A percentile compares a stretch with the other conserved stretches of the same genome.
Conservation (phyloP, 2,113 vertebrate species). For the Tauraco erythrolophus region DNA sequence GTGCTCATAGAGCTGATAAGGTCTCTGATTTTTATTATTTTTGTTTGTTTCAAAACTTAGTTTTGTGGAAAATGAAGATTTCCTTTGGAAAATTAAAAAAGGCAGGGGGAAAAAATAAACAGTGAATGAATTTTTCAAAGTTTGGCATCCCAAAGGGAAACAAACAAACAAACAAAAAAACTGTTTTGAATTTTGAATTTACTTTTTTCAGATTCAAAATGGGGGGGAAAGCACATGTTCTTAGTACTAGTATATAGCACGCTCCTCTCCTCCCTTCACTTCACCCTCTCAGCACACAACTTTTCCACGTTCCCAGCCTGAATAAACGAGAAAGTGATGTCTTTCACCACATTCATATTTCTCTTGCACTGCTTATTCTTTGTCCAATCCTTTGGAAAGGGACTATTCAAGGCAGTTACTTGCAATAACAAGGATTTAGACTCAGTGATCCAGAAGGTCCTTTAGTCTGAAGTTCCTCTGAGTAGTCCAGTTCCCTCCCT, state of each 20-base stretch:
- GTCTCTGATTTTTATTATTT: background rate
- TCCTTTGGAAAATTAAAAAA: background rate
- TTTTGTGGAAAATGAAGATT: background rate
- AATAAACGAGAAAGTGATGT: background rate
- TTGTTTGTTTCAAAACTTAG: background rate
- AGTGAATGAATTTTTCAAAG: background rate
- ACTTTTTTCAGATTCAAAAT: background rate
- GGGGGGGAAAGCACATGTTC: background rate
- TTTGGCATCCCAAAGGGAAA: background rate
- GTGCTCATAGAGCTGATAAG: background rate
- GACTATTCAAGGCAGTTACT: background rate
- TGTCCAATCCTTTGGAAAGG: background rate
- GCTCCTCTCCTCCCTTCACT: background rate
- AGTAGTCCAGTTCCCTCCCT: background rate
- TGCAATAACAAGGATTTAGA: background rate
- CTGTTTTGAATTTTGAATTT: background rate
- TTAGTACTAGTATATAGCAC: background rate
- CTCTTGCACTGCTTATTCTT: background rate
- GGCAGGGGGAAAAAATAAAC: fast-evolving
- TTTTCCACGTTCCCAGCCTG: background rate
- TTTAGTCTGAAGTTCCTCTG: background rate
- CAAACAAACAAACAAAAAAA: background rate
- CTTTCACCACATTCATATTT: background rate
- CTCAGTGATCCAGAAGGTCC: background rate
- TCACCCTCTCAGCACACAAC: background rate